Evolutionary conservation across 2,888 invertebrate genomes (phyloP).

Genomic region (Leptinotarsa tumamoca): DNA sequence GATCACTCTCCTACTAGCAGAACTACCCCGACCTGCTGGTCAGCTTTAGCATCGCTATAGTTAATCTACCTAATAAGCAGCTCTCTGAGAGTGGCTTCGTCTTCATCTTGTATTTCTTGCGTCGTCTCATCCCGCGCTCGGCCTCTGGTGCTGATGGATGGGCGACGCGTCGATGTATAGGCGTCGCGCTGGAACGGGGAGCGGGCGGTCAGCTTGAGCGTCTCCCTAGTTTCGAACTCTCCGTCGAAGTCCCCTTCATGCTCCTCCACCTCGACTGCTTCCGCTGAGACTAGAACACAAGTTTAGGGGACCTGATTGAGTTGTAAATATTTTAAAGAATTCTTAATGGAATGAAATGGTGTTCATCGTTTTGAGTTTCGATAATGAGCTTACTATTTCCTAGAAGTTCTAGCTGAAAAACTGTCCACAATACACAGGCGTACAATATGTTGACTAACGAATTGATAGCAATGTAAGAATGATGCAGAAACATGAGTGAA

Average conservation of each 20-base stretch:
- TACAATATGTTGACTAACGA: too few relatives aligned
- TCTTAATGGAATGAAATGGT: too few relatives aligned
- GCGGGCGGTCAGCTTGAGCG: constrained; percentile 68
- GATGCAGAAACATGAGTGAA: too few relatives aligned
- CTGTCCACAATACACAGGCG: too few relatives aligned
- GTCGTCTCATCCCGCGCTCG: constrained; percentile 81
- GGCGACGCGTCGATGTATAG: constrained; percentile 60
- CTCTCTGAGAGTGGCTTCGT: constrained; percentile 95
- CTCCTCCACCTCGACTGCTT: constrained; percentile 68
- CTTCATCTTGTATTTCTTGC: constrained; percentile 79
- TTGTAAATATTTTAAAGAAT: not conserved
- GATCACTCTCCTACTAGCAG: constrained; percentile 1
- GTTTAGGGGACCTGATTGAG: constrained; percentile 16
- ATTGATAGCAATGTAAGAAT: too few relatives aligned
- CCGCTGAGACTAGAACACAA: constrained; percentile 59
- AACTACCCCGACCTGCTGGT: not conserved
- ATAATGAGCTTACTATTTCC: too few relatives aligned
- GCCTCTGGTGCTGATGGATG: constrained; percentile 38
- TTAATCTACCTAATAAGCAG: constrained; percentile 85
- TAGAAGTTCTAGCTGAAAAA: too few relatives aligned
- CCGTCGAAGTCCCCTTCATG: constrained; percentile 63
- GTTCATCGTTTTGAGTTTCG: too few relatives aligned
- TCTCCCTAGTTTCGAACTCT: constrained; percentile 63
- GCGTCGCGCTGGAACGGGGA: constrained; percentile 59
- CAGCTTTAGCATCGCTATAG: not conserved